These are phyloP conservation scores for Dryoscopus gambensis DNA, from an alignment of 2,113 vertebrate genomes.

Conservation along the genomic window DNA sequence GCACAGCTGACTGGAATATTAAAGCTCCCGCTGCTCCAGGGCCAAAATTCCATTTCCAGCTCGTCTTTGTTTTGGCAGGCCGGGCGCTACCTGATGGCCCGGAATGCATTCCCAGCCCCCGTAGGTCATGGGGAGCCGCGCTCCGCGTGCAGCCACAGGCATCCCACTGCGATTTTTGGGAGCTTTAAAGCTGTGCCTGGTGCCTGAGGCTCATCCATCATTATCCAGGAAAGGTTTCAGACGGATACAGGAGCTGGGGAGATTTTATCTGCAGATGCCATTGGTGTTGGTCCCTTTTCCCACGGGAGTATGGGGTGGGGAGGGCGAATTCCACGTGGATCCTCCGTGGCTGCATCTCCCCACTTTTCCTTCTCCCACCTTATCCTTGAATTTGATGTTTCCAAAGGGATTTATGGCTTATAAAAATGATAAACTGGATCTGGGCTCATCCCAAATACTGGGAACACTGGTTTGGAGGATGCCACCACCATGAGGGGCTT, in stretches of 20 bases:
- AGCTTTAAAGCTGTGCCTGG: neutral
- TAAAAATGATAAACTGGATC: neutral
- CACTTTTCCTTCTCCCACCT: fast-evolving
- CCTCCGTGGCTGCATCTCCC: neutral
- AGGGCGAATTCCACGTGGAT: neutral
- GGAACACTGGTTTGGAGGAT: neutral
- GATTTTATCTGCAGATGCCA: neutral
- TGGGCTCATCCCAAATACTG: neutral
- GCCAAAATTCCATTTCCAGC: slow-evolving; percentile 48
- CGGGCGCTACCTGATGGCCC: neutral
- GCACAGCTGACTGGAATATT: slow-evolving; percentile 30
- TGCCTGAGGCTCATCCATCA: neutral
- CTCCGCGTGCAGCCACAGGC: neutral
- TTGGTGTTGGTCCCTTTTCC: neutral
- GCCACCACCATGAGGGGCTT: neutral
- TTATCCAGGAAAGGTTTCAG: neutral
- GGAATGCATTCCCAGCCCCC: neutral
- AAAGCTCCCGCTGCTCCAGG: neutral
- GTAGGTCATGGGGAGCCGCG: neutral
- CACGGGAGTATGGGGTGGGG: fast-evolving
- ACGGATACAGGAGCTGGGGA: fast-evolving
- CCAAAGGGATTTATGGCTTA: neutral
- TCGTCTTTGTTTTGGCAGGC: slow-evolving; percentile 52
- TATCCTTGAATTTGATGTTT: fast-evolving
- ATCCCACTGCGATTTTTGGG: neutral